These are phyloP conservation scores for Atractosteus spatula DNA, from an alignment of 2,113 vertebrate species.

Conservation along the genomic window DNA sequence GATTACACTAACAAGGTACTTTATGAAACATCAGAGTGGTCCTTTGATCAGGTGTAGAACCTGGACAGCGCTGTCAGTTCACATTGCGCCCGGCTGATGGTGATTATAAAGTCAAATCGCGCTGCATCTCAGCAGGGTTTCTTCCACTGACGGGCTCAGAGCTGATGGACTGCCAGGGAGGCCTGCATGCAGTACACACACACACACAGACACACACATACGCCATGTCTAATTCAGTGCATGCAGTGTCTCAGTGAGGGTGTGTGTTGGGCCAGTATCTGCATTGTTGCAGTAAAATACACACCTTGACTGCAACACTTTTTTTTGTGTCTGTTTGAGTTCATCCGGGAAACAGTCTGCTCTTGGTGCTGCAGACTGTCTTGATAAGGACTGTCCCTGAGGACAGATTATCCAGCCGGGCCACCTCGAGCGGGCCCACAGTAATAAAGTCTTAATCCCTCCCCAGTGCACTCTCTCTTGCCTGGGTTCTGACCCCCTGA, in stretches of 20 bases:
- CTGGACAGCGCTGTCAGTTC: slow-evolving; percentile 61
- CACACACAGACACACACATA: not conserved
- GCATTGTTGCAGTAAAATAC: too few relatives aligned
- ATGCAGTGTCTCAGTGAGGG: too few relatives aligned
- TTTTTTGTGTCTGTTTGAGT: too few relatives aligned
- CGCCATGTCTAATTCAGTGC: too few relatives aligned
- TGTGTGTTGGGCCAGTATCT: too few relatives aligned
- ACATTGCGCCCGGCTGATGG: slow-evolving; percentile 59
- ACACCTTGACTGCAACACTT: too few relatives aligned
- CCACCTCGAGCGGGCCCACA: not conserved
- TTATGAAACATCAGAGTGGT: slow-evolving; percentile 59
- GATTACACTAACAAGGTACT: slow-evolving; percentile 60
- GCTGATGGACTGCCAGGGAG: slow-evolving; percentile 39
- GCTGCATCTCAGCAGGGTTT: slow-evolving; percentile 20
- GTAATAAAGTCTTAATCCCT: not conserved
- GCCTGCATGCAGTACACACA: slow-evolving; percentile 19
- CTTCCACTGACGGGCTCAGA: not conserved
- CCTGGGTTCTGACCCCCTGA: too few relatives aligned
- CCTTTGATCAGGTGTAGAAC: slow-evolving; percentile 63
- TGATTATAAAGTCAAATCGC: slow-evolving; percentile 50
- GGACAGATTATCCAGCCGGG: too few relatives aligned
- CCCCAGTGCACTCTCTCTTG: not conserved
- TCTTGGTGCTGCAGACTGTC: too few relatives aligned
- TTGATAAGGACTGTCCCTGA: too few relatives aligned
- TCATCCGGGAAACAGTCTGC: too few relatives aligned